Percentiles rank a stretch among this genome's conserved stretches.
phyloP scores from a whole-genome alignment of 2,113 vertebrate species.

The Clupea harengus region DNA sequence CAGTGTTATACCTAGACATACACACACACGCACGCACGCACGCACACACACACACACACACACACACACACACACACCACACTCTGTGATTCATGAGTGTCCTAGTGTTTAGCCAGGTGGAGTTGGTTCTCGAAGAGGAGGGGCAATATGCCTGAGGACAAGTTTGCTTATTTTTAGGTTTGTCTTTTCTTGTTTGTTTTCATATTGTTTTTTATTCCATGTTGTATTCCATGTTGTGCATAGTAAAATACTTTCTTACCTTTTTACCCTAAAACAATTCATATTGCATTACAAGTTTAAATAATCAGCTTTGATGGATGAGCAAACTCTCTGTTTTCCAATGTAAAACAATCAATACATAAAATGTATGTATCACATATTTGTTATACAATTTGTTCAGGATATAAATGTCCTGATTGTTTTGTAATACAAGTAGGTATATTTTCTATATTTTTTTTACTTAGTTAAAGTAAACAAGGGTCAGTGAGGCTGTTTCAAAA shows the following conservation, averaged over 20 bases:
- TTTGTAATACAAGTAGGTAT: neutral
- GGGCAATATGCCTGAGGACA: neutral
- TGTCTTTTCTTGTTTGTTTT: neutral
- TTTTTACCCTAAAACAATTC: no score
- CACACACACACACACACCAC: slow-evolving; percentile 22
- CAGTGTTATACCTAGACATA: no score
- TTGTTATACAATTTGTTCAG: neutral
- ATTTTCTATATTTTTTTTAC: slow-evolving; percentile 41
- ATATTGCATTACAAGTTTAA: no score
- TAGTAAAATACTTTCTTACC: neutral
- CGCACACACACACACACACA: no score
- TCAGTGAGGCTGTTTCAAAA: neutral
- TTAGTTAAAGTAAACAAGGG: no score
- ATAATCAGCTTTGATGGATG: neutral
- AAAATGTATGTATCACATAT: neutral
- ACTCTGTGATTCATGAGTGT: neutral
- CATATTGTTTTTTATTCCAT: neutral
- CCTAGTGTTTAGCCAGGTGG: neutral
- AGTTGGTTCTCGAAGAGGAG: neutral
- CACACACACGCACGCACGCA: no score
- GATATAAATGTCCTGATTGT: neutral
- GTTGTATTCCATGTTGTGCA: neutral
- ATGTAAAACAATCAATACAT: neutral
- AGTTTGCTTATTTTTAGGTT: neutral
- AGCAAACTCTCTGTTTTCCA: neutral